Conservation (phyloP, 2,888 invertebrate species). For the Epinotia bilunana region DNA sequence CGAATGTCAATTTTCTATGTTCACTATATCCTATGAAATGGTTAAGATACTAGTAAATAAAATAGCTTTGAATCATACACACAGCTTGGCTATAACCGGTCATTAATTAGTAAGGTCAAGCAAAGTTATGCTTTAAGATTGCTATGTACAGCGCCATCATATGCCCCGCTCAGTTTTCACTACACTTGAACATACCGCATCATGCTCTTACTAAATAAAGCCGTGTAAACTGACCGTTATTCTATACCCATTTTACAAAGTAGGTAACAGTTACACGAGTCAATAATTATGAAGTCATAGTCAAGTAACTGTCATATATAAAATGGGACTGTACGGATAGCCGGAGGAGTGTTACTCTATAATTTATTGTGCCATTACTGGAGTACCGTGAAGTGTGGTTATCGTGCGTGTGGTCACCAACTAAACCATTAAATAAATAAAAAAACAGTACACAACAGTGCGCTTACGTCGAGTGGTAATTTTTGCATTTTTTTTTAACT, state of each 20-base stretch:
- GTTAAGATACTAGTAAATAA: not conserved
- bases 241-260: not conserved
- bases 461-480: constrained; percentile 43
- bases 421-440: constrained; percentile 65
- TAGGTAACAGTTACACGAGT: not conserved
- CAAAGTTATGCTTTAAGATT: not conserved
- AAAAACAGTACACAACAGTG: constrained; percentile 48
- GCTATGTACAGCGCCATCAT: not conserved
- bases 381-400: constrained; percentile 74
- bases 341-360: constrained; percentile 13
- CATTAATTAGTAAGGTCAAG: not conserved
- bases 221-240: not conserved
- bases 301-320: constrained; percentile 4
- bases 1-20: not conserved
- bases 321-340: constrained; percentile 1
- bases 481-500: constrained; percentile 1
- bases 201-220: not conserved
- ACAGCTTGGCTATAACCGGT: not conserved
- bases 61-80: not conserved
- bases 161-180: not conserved
- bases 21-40: not conserved
- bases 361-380: constrained; percentile 12
- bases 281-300: constrained; percentile 6
- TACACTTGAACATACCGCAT: not conserved
- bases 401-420: constrained; percentile 75